phyloP scores from a whole-genome alignment of 2,113 vertebrate species.

The Hippocampus mohnikei region DNA sequence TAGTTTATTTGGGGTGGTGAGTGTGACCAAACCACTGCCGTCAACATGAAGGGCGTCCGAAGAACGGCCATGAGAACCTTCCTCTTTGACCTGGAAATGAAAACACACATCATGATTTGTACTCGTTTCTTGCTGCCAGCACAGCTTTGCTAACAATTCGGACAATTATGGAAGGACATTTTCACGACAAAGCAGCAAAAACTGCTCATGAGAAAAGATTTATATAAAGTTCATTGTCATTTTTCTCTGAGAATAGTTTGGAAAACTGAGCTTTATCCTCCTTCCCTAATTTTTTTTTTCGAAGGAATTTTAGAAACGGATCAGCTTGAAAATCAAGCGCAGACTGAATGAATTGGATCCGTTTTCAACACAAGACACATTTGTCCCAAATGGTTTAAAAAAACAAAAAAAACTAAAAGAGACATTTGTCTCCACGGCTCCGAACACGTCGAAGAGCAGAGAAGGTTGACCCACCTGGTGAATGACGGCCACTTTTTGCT shows the following conservation, averaged over 20 bases:
- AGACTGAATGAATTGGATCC: not conserved
- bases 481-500: slow-evolving; percentile 91
- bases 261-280: not conserved
- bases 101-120: not conserved
- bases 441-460: not conserved
- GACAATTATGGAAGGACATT: not conserved
- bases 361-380: not conserved
- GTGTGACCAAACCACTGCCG: slow-evolving; percentile 80
- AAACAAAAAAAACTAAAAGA: too few relatives aligned
- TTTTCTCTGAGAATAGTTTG: not conserved
- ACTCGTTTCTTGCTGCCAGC: not conserved
- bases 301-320: not conserved
- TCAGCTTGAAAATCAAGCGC: not conserved
- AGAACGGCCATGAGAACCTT: slow-evolving; percentile 68
- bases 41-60: slow-evolving; percentile 84
- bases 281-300: not conserved
- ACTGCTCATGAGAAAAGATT: not conserved
- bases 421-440: too few relatives aligned
- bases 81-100: slow-evolving; percentile 76
- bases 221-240: not conserved
- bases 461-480: slow-evolving; percentile 71
- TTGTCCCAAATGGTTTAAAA: not conserved
- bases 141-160: not conserved
- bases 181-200: not conserved
- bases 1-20: slow-evolving; percentile 86